These are phyloP conservation scores for Botrylloides violaceus DNA, from an alignment of 23 tunicate genomes.

Conservation along the genomic window DNA sequence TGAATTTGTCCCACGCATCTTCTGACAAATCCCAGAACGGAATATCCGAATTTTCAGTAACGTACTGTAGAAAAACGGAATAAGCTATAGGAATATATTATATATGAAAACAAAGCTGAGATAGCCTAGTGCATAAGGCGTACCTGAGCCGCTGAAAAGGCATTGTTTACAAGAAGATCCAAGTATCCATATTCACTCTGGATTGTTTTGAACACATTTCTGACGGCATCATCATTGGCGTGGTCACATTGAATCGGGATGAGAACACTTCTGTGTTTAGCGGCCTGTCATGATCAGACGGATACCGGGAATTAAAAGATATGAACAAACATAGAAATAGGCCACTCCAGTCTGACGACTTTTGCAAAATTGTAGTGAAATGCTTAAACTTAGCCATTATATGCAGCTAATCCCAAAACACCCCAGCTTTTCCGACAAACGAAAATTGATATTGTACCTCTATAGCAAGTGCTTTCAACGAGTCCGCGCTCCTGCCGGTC, in stretches of 20 bases:
- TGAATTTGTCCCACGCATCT: conserved; percentile 38
- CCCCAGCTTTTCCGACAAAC: too few relatives aligned
- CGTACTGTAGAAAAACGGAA: background rate
- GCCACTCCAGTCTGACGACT: too few relatives aligned
- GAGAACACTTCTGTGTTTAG: background rate
- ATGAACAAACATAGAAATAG: too few relatives aligned
- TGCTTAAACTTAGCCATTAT: too few relatives aligned
- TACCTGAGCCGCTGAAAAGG: conserved; percentile 41
- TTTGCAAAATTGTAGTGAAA: too few relatives aligned
- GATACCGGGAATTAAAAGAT: too few relatives aligned
- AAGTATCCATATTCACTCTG: conserved; percentile 35
- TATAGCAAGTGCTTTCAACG: conserved; percentile 1
- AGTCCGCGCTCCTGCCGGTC: conserved; percentile 4
- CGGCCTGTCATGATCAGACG: too few relatives aligned
- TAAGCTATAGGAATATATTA: background rate
- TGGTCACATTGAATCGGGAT: conserved; percentile 66
- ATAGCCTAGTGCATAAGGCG: too few relatives aligned
- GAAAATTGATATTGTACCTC: conserved; percentile 14
- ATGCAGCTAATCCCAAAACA: too few relatives aligned
- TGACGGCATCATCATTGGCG: conserved; percentile 30
- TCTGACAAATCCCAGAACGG: conserved; percentile 40
- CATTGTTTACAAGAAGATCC: conserved; percentile 69
- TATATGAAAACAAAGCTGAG: too few relatives aligned
- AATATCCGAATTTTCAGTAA: conserved; percentile 1
- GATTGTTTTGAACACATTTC: conserved; percentile 33